phyloP scores from a whole-genome alignment of 2,888 invertebrate genomes.

The Bombyx huttoni region DNA sequence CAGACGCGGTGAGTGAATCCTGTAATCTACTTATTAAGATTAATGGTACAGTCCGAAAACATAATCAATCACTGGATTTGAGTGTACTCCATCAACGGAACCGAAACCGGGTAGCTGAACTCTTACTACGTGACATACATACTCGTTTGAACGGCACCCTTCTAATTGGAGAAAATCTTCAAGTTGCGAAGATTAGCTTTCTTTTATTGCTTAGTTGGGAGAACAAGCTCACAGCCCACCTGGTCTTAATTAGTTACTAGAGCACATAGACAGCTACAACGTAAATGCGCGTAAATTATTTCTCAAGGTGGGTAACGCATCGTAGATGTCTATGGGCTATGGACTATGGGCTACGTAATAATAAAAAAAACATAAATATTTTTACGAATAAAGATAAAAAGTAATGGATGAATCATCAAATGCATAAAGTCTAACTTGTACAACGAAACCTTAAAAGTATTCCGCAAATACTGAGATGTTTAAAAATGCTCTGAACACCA shows the following conservation, averaged over 20 bases:
- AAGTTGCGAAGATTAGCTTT: neutral
- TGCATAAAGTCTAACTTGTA: too few relatives aligned
- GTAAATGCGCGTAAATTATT: too few relatives aligned
- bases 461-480: neutral
- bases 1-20: neutral
- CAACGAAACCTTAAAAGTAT: neutral
- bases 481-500: neutral
- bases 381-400: too few relatives aligned
- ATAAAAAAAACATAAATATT: too few relatives aligned
- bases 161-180: neutral
- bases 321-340: too few relatives aligned
- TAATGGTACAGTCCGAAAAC: neutral
- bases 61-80: conserved; percentile 13
- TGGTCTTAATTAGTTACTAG: too few relatives aligned
- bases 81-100: conserved; percentile 6
- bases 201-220: too few relatives aligned
- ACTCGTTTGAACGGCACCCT: neutral
- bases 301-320: too few relatives aligned
- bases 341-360: too few relatives aligned
- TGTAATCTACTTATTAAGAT: neutral
- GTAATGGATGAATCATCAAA: too few relatives aligned
- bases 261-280: too few relatives aligned
- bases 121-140: neutral
- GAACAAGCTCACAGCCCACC: too few relatives aligned
- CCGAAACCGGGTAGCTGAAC: neutral